A percentile compares a stretch with the other conserved stretches of the same genome.
Conservation (phyloP, 2,797 vertebrate species). For the Vultur gryphus region DNA sequence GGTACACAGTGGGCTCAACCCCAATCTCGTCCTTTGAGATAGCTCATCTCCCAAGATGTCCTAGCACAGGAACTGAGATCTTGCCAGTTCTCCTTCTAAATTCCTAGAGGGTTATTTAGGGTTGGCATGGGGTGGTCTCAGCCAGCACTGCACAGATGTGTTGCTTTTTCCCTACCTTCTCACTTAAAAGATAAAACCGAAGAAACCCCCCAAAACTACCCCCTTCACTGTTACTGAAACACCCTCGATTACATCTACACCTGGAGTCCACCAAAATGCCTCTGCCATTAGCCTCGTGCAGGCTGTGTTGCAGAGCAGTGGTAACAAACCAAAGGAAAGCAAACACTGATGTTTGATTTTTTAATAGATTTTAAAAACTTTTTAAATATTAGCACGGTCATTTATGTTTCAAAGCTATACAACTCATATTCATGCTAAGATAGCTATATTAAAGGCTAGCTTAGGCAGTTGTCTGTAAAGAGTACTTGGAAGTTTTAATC, state of each 20-base stretch:
- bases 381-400: not conserved
- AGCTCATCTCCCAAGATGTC: not conserved
- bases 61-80: not conserved
- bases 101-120: not conserved
- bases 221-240: not conserved
- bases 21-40: not conserved
- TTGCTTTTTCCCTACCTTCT: not conserved
- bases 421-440: constrained; percentile 97
- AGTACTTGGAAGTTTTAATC: constrained; percentile 83
- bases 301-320: not conserved
- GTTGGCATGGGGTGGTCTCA: not conserved
- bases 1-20: not conserved
- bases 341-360: not conserved
- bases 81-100: not conserved
- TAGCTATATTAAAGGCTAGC: constrained; percentile 84
- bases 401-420: constrained; percentile 60
- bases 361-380: not conserved
- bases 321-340: not conserved
- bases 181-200: not conserved
- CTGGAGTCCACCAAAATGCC: not conserved
- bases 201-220: not conserved
- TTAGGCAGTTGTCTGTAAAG: constrained; percentile 85
- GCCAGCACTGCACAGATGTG: not conserved
- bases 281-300: not conserved
- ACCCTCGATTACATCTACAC: constrained; percentile 37